phyloP scores from a whole-genome alignment of 2,113 vertebrate genomes.

The Raja brachyura region DNA sequence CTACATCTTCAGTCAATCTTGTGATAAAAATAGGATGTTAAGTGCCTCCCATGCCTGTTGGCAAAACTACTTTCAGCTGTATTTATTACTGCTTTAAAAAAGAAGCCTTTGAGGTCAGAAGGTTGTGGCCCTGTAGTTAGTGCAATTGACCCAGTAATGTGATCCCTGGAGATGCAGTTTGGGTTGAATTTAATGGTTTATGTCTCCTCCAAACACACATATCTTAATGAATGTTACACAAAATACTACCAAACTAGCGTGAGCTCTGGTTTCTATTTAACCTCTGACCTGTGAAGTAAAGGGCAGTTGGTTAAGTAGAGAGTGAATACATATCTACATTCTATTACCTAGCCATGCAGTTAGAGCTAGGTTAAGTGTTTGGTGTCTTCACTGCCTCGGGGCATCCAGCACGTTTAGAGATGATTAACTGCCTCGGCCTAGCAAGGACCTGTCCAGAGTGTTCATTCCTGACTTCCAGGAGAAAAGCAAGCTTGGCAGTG shows the following conservation, averaged over 20 bases:
- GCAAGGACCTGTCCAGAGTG: slow-evolving; percentile 82
- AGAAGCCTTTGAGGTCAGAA: slow-evolving; percentile 46
- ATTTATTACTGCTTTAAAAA: slow-evolving; percentile 49
- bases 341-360: slow-evolving; percentile 70
- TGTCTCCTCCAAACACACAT: slow-evolving; percentile 45
- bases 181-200: slow-evolving; percentile 49
- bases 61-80: slow-evolving; percentile 41
- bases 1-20: slow-evolving; percentile 45
- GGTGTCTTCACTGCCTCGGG: slow-evolving; percentile 78
- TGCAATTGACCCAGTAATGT: slow-evolving; percentile 49
- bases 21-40: slow-evolving; percentile 47
- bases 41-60: slow-evolving; percentile 27
- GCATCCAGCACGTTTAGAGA: slow-evolving; percentile 78
- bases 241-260: slow-evolving; percentile 66
- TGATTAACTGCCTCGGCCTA: slow-evolving; percentile 80
- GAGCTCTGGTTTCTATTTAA: slow-evolving; percentile 73
- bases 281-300: slow-evolving; percentile 72
- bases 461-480: slow-evolving; percentile 82
- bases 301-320: slow-evolving; percentile 73
- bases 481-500: slow-evolving; percentile 76
- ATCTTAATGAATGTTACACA: slow-evolving; percentile 59
- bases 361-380: slow-evolving; percentile 74
- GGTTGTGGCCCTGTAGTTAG: slow-evolving; percentile 49
- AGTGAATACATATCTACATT: slow-evolving; percentile 67
- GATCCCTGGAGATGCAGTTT: slow-evolving; percentile 50